phyloP scores from a whole-genome alignment of 2,113 vertebrate genomes.

The Scortum barcoo region DNA sequence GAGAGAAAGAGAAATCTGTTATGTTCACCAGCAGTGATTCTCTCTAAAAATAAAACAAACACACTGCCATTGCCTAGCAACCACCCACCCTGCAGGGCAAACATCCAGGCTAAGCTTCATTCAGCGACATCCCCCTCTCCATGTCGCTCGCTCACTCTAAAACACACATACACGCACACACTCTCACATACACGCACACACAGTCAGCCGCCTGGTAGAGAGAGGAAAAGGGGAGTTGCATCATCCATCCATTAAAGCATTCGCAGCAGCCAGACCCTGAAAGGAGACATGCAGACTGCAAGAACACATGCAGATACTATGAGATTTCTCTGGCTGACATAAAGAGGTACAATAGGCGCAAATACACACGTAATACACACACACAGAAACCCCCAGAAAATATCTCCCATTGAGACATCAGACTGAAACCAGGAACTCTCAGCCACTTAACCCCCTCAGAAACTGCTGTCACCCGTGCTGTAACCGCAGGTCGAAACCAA shows the following conservation, averaged over 20 bases:
- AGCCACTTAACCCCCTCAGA: conserved; percentile 63
- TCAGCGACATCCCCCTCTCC: conserved; percentile 77
- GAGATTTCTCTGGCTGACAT: conserved; percentile 34
- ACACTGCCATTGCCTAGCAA: conserved; percentile 80
- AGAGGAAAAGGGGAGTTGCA: conserved; percentile 75
- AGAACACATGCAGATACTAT: conserved; percentile 46
- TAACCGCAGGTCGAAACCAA: conserved; percentile 67
- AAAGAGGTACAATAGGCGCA: conserved; percentile 1
- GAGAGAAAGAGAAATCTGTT: conserved; percentile 66
- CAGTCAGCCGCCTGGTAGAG: conserved; percentile 32
- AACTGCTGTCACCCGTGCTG: conserved; percentile 56
- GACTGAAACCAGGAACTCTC: conserved; percentile 60
- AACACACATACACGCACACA: conserved; percentile 11
- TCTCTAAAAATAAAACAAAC: conserved; percentile 87
- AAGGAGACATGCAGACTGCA: conserved; percentile 67
- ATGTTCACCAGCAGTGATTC: conserved; percentile 75
- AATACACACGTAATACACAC: too few relatives aligned
- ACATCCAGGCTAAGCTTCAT: conserved; percentile 83
- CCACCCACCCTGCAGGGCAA: conserved; percentile 80
- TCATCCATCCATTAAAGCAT: conserved; percentile 79
- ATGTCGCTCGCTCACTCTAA: conserved; percentile 51
- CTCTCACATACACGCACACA: conserved; percentile 21
- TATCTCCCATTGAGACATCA: conserved; percentile 44
- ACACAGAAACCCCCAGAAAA: conserved; percentile 8
- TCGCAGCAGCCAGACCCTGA: conserved; percentile 67